A percentile compares a stretch with the other conserved stretches of the same genome.
phyloP scores from a whole-genome alignment of 2,113 vertebrate species.

The Carassius carassius region DNA sequence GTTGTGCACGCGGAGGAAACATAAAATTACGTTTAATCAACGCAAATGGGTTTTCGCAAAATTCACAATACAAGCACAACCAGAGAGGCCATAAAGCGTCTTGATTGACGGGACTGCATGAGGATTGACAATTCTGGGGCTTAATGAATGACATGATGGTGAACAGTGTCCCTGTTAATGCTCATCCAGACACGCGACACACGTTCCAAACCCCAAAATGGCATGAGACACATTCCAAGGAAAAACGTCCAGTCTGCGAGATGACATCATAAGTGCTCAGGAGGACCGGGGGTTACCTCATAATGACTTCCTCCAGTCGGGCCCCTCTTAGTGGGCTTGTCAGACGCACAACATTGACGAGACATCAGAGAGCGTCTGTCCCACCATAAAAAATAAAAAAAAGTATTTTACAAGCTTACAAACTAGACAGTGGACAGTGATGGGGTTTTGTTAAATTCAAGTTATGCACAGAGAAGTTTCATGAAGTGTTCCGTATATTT shows the following conservation, averaged over 20 bases:
- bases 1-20: conserved; percentile 37
- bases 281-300: conserved; percentile 49
- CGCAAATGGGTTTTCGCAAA: conserved; percentile 24
- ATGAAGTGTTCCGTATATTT: conserved; percentile 45
- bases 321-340: conserved; percentile 20
- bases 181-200: conserved; percentile 39
- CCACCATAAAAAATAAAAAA: conserved; percentile 5
- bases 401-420: conserved; percentile 41
- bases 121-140: background rate
- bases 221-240: conserved; percentile 38
- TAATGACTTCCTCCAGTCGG: conserved; percentile 54
- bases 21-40: conserved; percentile 53
- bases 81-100: conserved; percentile 1
- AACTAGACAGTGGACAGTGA: conserved; percentile 35
- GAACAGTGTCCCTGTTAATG: background rate
- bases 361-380: conserved; percentile 42
- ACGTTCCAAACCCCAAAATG: conserved; percentile 44
- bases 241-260: conserved; percentile 24
- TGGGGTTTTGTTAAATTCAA: conserved; percentile 35
- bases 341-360: conserved; percentile 26
- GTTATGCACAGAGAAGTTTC: conserved; percentile 42
- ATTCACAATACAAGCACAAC: conserved; percentile 11
- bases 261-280: conserved; percentile 25
- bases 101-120: background rate
- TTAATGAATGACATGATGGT: conserved; percentile 27